Evolutionary conservation across 2,888 invertebrate genomes (phyloP).

Genomic region (Rhingia rostrata): DNA sequence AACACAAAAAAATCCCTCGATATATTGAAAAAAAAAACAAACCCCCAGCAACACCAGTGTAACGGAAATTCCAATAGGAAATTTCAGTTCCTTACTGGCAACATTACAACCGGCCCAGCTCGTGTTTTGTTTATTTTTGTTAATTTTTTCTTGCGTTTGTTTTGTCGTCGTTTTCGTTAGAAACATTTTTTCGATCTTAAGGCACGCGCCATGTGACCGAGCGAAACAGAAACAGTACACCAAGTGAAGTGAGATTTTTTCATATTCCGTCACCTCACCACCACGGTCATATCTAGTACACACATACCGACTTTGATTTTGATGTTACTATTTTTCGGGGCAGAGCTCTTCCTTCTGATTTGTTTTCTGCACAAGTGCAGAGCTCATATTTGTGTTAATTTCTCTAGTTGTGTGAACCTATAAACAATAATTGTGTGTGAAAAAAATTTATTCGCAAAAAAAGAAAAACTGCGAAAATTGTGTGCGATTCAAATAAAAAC

Average conservation of each 20-base stretch:
- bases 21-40: neutral
- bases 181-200: conserved; percentile 40
- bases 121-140: conserved; percentile 69
- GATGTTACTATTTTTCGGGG: conserved; percentile 39
- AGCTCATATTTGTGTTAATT: conserved; percentile 38
- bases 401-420: conserved; percentile 28
- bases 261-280: conserved; percentile 56
- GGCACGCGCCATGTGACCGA: neutral
- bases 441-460: conserved; percentile 15
- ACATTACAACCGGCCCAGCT: conserved; percentile 13
- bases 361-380: conserved; percentile 37
- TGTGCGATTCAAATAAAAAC: conserved; percentile 43
- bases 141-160: conserved; percentile 51
- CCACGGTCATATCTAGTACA: conserved; percentile 59
- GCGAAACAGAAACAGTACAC: conserved; percentile 20
- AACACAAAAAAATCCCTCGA: neutral
- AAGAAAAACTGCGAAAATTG: conserved; percentile 2
- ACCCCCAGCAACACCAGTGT: neutral
- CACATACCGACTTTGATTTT: conserved; percentile 53
- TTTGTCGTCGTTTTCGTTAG: conserved; percentile 57
- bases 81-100: conserved; percentile 41
- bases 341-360: conserved; percentile 34
- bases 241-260: conserved; percentile 57
- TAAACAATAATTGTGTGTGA: conserved; percentile 31
- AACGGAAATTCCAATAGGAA: conserved; percentile 34